Base-by-base conservation (phyloP, 2,797 vertebrate genomes). In the Cacajao melanocephalus region DNA sequence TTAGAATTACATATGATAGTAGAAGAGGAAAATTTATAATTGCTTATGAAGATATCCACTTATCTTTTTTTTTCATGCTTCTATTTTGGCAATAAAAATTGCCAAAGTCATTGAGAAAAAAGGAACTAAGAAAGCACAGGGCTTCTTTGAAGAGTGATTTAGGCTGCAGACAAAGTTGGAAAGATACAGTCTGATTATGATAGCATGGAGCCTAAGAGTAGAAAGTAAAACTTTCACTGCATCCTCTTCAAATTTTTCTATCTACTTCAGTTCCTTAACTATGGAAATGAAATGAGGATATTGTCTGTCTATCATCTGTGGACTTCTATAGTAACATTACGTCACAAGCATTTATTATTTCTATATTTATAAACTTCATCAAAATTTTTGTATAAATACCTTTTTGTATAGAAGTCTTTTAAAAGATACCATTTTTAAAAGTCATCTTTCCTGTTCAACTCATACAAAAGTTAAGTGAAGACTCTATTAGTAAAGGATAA, bases 41-140 rank as follows among this genome's bases (percentile, higher is more conserved):
- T 91, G 4, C 48, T 2, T 24, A 28, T 96, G 83, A 79, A 95
- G 93, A 11, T 97, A 97, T 97, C 84, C 88, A 58, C 48, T 46
- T 94, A 61, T 73, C 72, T 72, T 83, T 79, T 93, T 48, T 94
- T 44, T 26, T 94, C 41, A 94, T 3, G 0, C 92, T 85, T 14
- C 76, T 0, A 19, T 96, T 24, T 39, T 39, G 36, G 36, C 36
- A 97, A 22, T 92, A 46, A 95, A 98, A 89, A 28, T 55, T 72
- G 11, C 26, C n/a, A 61, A 88, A 41, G 24, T 41, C 11, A 39
- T 5, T 24, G 57, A 81, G 67, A 55, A 14, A 64, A 73, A 33
- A 46, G 8, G 1, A 6, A 5, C 52, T 82, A 44, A 82, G 57
- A 73, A 61, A 61, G 28, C 58, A 61, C 28, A 5, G 28, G 58